Evolutionary conservation across 2,113 vertebrate species (phyloP), one percentile per base, ranked within the genome.

Genomic region (Upupa epops): DNA sequence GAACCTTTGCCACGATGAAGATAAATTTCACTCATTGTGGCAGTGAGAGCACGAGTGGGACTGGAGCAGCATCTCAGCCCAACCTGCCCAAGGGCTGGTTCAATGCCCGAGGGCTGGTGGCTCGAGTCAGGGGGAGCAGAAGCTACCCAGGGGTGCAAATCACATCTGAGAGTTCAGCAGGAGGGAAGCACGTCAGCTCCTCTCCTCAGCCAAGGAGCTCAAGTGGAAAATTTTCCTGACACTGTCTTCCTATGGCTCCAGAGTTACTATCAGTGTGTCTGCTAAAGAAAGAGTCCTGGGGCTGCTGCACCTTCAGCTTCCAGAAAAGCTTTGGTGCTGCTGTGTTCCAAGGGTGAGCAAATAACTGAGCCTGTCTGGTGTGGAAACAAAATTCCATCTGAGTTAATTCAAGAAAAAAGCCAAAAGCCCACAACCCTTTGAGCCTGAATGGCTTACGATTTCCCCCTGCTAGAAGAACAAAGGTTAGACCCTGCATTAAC

Each of bases 121-220:
- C 28, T 32, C 8, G 2, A 34, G 22, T 16, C 1, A 1, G 6
- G 21, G 11, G n/a, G 13, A 59, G 45, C 11, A 1, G 25, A 22
- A 48, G 12, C 19, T 7, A 10, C 45, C 18, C 4, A 0, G 5
- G 9, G 4, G 22, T 1, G 5, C 13, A 36, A 48, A 65, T 17
- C 9, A 1, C 60, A 61, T 15, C 55, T 13, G 3, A 14, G 13
- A 22, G 11, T 10, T 60, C 75, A 64, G 55, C n/a, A 14, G 36
- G 40, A 52, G 34, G 52, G 49, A 71, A 84, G 22, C 4, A 2
- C 3, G 8, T 29, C 15, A 4, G 42, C 24, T 82, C 52, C 45
- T 80, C 51, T 29, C 6, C 40, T 42, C 59, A 49, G 71, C 29
- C 42, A 22, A 65, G 40, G 58, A 72, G 37, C 25, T 69, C 4